Percentiles rank a stretch among this genome's conserved stretches.
phyloP scores from a whole-genome alignment of 2,888 invertebrate genomes.

The Phanerotoma sp. region DNA sequence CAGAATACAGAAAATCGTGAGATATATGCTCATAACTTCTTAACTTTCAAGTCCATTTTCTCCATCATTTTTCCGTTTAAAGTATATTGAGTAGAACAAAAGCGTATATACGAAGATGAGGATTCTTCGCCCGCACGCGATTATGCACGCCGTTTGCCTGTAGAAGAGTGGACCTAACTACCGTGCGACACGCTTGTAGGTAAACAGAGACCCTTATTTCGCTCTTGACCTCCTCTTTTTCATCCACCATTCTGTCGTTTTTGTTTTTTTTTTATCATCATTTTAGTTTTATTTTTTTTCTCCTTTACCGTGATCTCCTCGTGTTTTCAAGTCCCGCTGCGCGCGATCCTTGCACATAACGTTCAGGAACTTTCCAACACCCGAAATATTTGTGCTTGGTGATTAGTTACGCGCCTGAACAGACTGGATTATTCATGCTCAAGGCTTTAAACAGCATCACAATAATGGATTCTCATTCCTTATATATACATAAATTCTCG shows the following conservation, averaged over 20 bases:
- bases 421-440: conserved; percentile 3
- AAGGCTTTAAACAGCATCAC: background rate
- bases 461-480: conserved; percentile 1
- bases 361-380: background rate
- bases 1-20: no score
- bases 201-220: conserved; percentile 3
- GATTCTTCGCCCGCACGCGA: conserved; percentile 7
- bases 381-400: conserved; percentile 5
- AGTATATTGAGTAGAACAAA: background rate
- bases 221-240: background rate
- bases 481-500: background rate
- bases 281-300: background rate
- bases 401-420: conserved; percentile 4
- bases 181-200: conserved; percentile 11
- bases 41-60: no score
- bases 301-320: background rate
- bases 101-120: background rate
- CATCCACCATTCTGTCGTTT: background rate
- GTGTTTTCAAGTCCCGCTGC: background rate
- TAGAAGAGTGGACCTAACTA: conserved; percentile 5
- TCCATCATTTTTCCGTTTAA: background rate
- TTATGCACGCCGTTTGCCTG: conserved; percentile 7
- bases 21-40: no score
- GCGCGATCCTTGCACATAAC: background rate
- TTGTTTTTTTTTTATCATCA: background rate